Evolutionary conservation across 2,888 invertebrate genomes (phyloP), one percentile per base, ranked within the genome.

Genomic region (Dione vanillae): DNA sequence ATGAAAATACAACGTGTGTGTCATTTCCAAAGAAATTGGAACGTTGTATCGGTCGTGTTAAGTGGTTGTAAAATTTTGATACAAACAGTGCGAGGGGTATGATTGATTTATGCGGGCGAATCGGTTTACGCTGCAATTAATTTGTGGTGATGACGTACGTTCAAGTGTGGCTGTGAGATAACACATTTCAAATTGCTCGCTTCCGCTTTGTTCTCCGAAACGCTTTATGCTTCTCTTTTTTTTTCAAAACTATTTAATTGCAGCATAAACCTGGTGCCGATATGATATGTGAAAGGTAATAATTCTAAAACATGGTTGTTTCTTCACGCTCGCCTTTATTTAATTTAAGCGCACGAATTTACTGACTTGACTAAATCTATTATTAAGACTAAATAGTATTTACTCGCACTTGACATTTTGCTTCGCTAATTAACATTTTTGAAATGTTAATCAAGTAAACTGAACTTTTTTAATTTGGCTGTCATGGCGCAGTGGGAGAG

Each of bases 321-420:
- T 73, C 70, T 89, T 84, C 82, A 82, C 78, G 75, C 84, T 85
- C 80, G 85, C 87, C 80, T 88, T 84, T 80, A 82, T 85, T 84
- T 86, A 82, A 83, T 86, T 91, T 88, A 86, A 88, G 85, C 90
- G 91, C 91, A 92, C 91, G 91, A 92, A 92, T 92, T 90, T 91
- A 91, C 83, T 77, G 80, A 85, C 80, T 85, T 76, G 80, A 82
- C 84, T 83, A 83, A 83, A 85, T 78, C 80, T 82, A 80, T 82
- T 47, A 49, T 69, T 66, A 70, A 62, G 72, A 66, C 70, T 74
- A 70, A 74, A 74, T 74, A 74, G 74, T 72, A 74, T 64, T 70
- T 72, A 70, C 27, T 65, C 51, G 74, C 65, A 43, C 69, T 45
- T 37, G n/a, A n/a, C n/a, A n/a, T n/a, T n/a, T n/a, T n/a, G n/a